These are phyloP conservation scores for Trogon melanurus DNA, from an alignment of 2,113 vertebrate species.

Conservation along the genomic window DNA sequence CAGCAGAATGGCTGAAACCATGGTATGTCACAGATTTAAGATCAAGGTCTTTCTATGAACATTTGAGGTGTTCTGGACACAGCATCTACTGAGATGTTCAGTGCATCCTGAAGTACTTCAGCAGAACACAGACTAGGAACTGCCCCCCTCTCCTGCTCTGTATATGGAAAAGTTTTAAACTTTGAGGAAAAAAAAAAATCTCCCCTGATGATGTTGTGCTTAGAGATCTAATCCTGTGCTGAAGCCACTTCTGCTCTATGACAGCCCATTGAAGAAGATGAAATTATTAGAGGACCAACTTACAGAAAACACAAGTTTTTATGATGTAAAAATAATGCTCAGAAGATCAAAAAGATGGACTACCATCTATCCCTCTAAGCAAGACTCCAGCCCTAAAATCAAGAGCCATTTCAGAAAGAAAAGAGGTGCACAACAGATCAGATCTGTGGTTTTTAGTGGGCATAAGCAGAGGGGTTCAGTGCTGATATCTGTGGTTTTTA, in stretches of 20 bases:
- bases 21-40: not conserved
- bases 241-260: not conserved
- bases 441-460: not conserved
- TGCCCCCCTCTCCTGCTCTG: accelerated
- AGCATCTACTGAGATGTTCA: not conserved
- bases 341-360: not conserved
- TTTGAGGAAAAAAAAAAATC: not conserved
- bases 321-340: not conserved
- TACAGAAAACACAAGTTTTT: not conserved
- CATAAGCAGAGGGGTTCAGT: not conserved
- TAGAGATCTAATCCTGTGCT: not conserved
- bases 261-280: not conserved
- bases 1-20: not conserved
- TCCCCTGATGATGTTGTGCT: not conserved
- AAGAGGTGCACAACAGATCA: not conserved
- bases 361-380: not conserved
- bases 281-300: not conserved
- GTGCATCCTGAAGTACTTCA: not conserved
- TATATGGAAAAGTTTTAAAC: not conserved
- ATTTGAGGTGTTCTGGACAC: not conserved
- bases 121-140: not conserved
- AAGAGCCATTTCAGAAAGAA: not conserved
- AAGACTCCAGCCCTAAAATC: not conserved
- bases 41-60: not conserved
- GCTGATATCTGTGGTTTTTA: not conserved